These are phyloP conservation scores for Dysidea cf. avara DNA, from an alignment of 37 sponge, comb jelly and placozoan species.

Conservation along the genomic window DNA sequence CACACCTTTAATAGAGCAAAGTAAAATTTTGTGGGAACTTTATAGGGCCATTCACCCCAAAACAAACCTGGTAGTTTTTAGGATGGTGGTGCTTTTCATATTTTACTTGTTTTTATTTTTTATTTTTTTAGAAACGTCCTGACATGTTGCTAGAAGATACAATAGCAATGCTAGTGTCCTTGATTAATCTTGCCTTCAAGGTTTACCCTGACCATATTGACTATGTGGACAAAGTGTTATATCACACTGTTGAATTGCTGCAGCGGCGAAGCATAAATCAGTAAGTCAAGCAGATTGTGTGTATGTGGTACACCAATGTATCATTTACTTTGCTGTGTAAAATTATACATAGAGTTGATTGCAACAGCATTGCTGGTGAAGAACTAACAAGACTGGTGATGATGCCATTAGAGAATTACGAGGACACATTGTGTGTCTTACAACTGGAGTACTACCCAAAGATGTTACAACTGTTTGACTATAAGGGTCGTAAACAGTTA, in stretches of 20 bases:
- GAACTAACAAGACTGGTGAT: slow-evolving; percentile 81
- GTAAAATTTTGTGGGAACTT: too few species aligned
- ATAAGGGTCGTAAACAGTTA: slow-evolving; percentile 69
- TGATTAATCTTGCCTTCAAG: slow-evolving; percentile 93
- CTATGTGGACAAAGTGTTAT: slow-evolving; percentile 91
- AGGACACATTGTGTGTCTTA: slow-evolving; percentile 86
- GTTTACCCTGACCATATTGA: slow-evolving; percentile 83
- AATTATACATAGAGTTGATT: slow-evolving; percentile 58
- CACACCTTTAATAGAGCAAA: too few species aligned
- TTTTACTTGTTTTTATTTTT: background rate
- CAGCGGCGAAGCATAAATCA: slow-evolving; percentile 33
- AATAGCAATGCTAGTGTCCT: slow-evolving; percentile 76
- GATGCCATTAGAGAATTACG: slow-evolving; percentile 84
- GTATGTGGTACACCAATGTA: too few species aligned
- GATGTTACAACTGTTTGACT: slow-evolving; percentile 56
- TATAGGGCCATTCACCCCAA: too few species aligned
- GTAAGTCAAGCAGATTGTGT: slow-evolving; percentile 24
- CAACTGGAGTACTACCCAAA: slow-evolving; percentile 70
- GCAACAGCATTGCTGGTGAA: slow-evolving; percentile 19
- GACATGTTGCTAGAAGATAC: slow-evolving; percentile 87
- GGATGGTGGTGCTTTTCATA: background rate
- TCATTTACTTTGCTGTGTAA: too few species aligned
- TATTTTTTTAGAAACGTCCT: slow-evolving; percentile 65
- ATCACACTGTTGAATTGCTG: slow-evolving; percentile 63
- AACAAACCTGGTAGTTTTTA: too few species aligned